Percentiles rank a stretch among this genome's conserved stretches.
These are phyloP conservation scores for Pholis gunnellus DNA, from an alignment of 2,113 vertebrate species.

Conservation along the genomic window DNA sequence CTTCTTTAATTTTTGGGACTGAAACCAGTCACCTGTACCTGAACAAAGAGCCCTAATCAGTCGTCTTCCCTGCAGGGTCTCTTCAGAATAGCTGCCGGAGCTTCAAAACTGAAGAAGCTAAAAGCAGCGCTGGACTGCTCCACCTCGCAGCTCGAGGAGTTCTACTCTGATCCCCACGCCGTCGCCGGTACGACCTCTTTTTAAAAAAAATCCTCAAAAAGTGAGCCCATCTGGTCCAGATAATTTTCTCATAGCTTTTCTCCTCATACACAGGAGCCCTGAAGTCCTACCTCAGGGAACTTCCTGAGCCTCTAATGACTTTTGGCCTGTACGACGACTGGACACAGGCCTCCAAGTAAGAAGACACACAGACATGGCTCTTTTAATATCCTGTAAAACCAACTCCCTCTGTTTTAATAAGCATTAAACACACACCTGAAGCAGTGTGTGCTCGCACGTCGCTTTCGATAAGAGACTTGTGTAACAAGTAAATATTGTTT, in stretches of 20 bases:
- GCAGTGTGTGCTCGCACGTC: conserved; percentile 3
- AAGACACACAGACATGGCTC: neutral
- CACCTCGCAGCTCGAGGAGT: conserved; percentile 97
- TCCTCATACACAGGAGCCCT: conserved; percentile 88
- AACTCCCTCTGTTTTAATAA: neutral
- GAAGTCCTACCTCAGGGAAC: conserved; percentile 96
- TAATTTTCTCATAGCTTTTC: conserved; percentile 32
- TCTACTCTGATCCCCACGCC: conserved; percentile 97
- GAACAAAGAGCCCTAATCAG: neutral
- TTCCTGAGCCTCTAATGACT: conserved; percentile 97
- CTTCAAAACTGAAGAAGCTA: conserved; percentile 97
- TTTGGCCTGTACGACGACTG: conserved; percentile 95
- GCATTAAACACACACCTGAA: conserved; percentile 23
- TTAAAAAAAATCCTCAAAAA: conserved; percentile 8
- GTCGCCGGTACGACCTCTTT: conserved; percentile 89
- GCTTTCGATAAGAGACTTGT: neutral
- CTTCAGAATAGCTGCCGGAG: conserved; percentile 96
- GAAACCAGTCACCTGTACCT: conserved; percentile 42
- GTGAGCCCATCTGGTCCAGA: conserved; percentile 22
- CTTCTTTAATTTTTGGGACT: conserved; percentile 49
- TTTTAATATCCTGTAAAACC: conserved; percentile 35
- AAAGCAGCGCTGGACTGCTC: conserved; percentile 98
- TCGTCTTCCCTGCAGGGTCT: conserved; percentile 85
- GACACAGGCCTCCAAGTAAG: conserved; percentile 94
- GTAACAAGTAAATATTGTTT: neutral